Evolutionary conservation across 1,140 invertebrate species (phyloP), one percentile per base, ranked within the genome.

Genomic region (Sycophila sp.): DNA sequence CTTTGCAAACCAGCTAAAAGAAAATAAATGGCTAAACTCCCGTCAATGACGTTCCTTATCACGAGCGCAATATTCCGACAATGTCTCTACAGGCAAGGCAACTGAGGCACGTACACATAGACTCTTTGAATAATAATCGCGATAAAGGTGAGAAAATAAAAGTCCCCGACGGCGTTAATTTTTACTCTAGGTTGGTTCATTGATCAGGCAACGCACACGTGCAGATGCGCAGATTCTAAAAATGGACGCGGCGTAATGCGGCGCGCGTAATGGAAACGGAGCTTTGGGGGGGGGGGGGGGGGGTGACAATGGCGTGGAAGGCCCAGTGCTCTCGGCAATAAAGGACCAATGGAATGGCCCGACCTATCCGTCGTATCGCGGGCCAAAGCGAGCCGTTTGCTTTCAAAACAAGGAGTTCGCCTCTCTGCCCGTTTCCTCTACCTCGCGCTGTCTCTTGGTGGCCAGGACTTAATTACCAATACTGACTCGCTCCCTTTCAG

Each of bases 331-430:
- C 56, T 45, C 3, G 19, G 38, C 51, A 67, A 58, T 55, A 32
- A 58, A 45, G 30, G 63, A 4, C 64, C 42, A 49, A 67, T 67
- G 36, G 59, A 67, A 45, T 56, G n/a, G 64, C 24, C 17, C 51
- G 53, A 17, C 22, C 26, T 30, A 55, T 67, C 53, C 38, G 45
- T 67, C 63, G 38, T 28, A 58, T 45, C 64, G 30, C 49, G 24
- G 10, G 11, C 32, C 63, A 55, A 65, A 36, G 47, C 30, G 47
- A 49, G 4, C 30, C 22, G 40, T 65, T 65, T 55, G 45, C 32
- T 30, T 36, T 65, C 63, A 65, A 32, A 65, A 65, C 45, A 51
- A 32, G 32, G 19, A 56, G 64, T n/a, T n/a, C n/a, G n/a, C n/a
- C n/a, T n/a, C n/a, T n/a, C 63, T 19, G 34, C 49, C 10, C 36